Conservation (phyloP, 37 sponge, comb jelly and placozoan genomes). For the Beroe forskalii region DNA sequence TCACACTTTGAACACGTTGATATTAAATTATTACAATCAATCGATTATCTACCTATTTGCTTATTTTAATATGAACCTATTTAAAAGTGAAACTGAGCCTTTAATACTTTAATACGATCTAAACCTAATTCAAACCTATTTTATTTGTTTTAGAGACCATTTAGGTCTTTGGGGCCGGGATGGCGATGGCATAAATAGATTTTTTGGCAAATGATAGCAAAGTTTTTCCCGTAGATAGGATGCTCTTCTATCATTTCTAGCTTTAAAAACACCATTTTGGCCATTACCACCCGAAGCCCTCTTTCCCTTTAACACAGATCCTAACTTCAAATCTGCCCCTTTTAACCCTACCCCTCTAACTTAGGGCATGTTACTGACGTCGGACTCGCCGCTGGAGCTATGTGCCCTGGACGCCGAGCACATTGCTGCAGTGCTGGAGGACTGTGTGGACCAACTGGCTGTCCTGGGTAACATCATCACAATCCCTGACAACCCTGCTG, state of each 20-base stretch:
- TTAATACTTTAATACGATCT: no score
- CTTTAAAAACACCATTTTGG: background rate
- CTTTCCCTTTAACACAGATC: background rate
- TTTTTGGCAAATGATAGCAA: background rate
- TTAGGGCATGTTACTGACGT: background rate
- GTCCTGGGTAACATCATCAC: slow-evolving; percentile 81
- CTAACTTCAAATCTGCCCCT: background rate
- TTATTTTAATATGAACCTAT: no score
- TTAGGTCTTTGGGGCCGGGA: no score
- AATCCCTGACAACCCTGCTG: slow-evolving; percentile 50
- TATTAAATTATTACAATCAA: no score
- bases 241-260: no score
- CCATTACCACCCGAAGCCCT: background rate
- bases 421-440: slow-evolving; percentile 75
- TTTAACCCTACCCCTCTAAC: background rate
- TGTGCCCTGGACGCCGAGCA: slow-evolving; percentile 66
- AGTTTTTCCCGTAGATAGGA: background rate
- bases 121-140: no score
- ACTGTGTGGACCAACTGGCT: slow-evolving; percentile 80
- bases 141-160: no score
- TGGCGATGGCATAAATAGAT: no score
- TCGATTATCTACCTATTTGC: no score
- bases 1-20: no score
- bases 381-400: slow-evolving; percentile 35
- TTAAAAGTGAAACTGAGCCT: no score